These are phyloP conservation scores for Mellilla xanthometata DNA, from an alignment of 2,888 invertebrate genomes.

Conservation along the genomic window DNA sequence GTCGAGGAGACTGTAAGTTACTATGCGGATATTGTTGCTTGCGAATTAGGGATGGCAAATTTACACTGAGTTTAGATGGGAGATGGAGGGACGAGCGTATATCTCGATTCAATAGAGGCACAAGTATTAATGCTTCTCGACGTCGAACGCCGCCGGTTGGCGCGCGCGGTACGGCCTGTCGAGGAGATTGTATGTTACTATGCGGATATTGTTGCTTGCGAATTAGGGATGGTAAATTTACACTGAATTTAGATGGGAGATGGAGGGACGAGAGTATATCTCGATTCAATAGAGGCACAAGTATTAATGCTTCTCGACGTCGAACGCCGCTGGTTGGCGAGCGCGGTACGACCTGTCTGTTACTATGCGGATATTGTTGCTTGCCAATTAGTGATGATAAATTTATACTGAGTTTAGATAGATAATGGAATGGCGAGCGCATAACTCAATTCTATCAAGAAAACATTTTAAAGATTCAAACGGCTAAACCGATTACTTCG, in stretches of 20 bases:
- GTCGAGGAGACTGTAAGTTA: conserved; percentile 13
- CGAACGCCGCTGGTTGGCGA: conserved; percentile 92
- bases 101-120: conserved; percentile 91
- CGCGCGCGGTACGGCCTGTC: conserved; percentile 91
- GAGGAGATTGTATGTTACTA: background rate
- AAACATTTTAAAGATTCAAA: too few relatives aligned
- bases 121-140: conserved; percentile 96
- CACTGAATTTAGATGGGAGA: too few relatives aligned
- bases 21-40: too few relatives aligned
- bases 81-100: too few relatives aligned
- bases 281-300: conserved; percentile 89
- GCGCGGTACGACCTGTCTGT: conserved; percentile 89
- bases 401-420: too few relatives aligned
- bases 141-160: conserved; percentile 92
- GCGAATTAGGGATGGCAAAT: too few relatives aligned
- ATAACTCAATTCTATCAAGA: conserved; percentile 80
- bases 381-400: background rate
- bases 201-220: background rate
- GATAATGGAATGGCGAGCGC: too few relatives aligned
- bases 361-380: background rate
- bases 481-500: too few relatives aligned
- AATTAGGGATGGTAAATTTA: background rate
- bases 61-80: too few relatives aligned
- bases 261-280: too few relatives aligned
- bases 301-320: conserved; percentile 96